Evolutionary conservation across 1,140 invertebrate species (phyloP).

Genomic region (Drosophila tsacasi): DNA sequence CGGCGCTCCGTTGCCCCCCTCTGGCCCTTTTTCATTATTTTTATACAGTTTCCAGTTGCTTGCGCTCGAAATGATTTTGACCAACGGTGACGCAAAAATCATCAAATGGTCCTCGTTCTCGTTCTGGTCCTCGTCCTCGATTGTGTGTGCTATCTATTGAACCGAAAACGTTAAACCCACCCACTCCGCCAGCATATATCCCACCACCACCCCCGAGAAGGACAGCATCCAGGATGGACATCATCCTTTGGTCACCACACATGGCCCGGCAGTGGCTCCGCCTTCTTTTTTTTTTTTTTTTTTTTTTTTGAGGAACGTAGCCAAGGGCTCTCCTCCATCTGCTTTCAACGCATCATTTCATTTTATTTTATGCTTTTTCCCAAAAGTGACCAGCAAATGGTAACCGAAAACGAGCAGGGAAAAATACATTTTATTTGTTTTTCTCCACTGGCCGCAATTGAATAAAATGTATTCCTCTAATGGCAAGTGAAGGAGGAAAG

Average conservation of each 20-base stretch:
- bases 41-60: slow-evolving; percentile 84
- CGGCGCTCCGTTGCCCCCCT: slow-evolving; percentile 9
- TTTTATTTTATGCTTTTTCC: slow-evolving; percentile 77
- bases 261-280: slow-evolving; percentile 41
- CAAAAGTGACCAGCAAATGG: slow-evolving; percentile 63
- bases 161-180: slow-evolving; percentile 67
- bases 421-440: slow-evolving; percentile 83
- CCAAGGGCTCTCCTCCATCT: slow-evolving; percentile 53
- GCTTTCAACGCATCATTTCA: slow-evolving; percentile 79
- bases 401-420: slow-evolving; percentile 38
- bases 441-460: slow-evolving; percentile 70
- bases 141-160: slow-evolving; percentile 65
- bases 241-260: slow-evolving; percentile 55
- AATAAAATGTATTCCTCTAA: slow-evolving; percentile 80
- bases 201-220: slow-evolving; percentile 6
- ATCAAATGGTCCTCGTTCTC: slow-evolving; percentile 63
- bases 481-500: slow-evolving; percentile 23
- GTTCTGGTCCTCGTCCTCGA: slow-evolving; percentile 20
- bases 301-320: slow-evolving; percentile 54
- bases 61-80: slow-evolving; percentile 82
- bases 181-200: slow-evolving; percentile 2
- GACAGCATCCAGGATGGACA: background rate
- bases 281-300: slow-evolving; percentile 6
- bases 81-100: slow-evolving; percentile 83
- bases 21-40: slow-evolving; percentile 74